A percentile compares a stretch with the other conserved stretches of the same genome.
Evolutionary conservation across 2,113 vertebrate species (phyloP).

Genomic region (Oreocharis arfaki): DNA sequence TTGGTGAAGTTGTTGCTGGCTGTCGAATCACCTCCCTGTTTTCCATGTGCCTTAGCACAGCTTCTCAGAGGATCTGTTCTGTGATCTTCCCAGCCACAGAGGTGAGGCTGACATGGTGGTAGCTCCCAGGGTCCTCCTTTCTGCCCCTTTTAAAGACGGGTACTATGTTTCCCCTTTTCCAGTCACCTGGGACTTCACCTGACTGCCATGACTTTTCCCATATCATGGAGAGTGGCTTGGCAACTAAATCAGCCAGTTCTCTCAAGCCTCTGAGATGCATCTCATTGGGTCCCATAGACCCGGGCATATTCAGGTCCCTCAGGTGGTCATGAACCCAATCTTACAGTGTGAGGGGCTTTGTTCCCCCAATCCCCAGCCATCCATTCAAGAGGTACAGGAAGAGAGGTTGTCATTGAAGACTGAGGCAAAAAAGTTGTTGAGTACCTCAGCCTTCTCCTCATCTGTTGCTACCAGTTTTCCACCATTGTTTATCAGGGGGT

Average conservation of each 20-base stretch:
- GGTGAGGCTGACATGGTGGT: not conserved
- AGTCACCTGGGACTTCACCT: not conserved
- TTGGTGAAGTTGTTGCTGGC: not conserved
- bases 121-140: not conserved
- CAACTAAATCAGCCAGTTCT: not conserved
- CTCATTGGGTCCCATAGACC: fast-evolving
- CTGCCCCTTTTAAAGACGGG: not conserved
- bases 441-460: not conserved
- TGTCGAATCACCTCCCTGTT: not conserved
- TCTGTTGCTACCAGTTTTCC: not conserved
- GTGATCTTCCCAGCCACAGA: not conserved
- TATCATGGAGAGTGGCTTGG: not conserved
- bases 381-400: not conserved
- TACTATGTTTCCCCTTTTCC: not conserved
- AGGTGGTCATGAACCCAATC: fast-evolving
- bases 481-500: not conserved
- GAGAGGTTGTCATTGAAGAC: not conserved
- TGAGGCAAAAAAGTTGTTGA: not conserved
- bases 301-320: not conserved
- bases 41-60: not conserved
- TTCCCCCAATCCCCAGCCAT: not conserved
- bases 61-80: not conserved
- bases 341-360: not conserved
- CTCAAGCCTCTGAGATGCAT: not conserved
- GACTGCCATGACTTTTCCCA: not conserved